These are phyloP conservation scores for Drosophila kokeensis DNA, from an alignment of 2,888 invertebrate genomes.

Conservation along the genomic window DNA sequence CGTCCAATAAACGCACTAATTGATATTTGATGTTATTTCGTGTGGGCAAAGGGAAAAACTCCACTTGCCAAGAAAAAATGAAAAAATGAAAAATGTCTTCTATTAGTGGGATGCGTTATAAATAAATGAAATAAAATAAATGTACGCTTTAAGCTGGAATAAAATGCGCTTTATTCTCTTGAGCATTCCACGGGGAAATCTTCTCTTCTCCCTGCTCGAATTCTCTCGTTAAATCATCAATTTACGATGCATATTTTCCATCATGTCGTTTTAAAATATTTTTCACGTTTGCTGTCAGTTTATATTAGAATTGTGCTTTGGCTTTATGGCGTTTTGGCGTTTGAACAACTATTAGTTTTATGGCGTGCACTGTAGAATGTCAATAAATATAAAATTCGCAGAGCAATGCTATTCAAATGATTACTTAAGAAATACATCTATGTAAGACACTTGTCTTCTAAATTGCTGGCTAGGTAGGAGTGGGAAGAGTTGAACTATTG, in stretches of 20 bases:
- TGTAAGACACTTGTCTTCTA: not conserved
- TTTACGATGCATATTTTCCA: conserved; percentile 21
- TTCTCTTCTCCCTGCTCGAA: not conserved
- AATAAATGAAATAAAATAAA: conserved; percentile 53
- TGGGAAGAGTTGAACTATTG: not conserved
- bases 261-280: conserved; percentile 38
- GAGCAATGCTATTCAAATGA: conserved; percentile 26
- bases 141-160: conserved; percentile 35
- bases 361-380: conserved; percentile 51
- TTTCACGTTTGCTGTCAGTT: conserved; percentile 53
- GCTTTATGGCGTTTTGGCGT: conserved; percentile 6
- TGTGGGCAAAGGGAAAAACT: conserved; percentile 32
- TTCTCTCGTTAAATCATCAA: not conserved
- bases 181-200: not conserved
- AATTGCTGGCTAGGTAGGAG: conserved; percentile 4
- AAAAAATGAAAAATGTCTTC: conserved; percentile 61
- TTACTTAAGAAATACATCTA: conserved; percentile 18
- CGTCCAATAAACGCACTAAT: conserved; percentile 66
- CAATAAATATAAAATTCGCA: conserved; percentile 48
- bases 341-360: conserved; percentile 57
- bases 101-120: conserved; percentile 43
- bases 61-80: conserved; percentile 47
- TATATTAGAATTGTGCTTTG: conserved; percentile 28
- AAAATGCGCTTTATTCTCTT: conserved; percentile 26
- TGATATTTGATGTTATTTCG: conserved; percentile 72